These are phyloP conservation scores for Andricus quercusramuli DNA, from an alignment of 2,888 invertebrate species.

Conservation along the genomic window DNA sequence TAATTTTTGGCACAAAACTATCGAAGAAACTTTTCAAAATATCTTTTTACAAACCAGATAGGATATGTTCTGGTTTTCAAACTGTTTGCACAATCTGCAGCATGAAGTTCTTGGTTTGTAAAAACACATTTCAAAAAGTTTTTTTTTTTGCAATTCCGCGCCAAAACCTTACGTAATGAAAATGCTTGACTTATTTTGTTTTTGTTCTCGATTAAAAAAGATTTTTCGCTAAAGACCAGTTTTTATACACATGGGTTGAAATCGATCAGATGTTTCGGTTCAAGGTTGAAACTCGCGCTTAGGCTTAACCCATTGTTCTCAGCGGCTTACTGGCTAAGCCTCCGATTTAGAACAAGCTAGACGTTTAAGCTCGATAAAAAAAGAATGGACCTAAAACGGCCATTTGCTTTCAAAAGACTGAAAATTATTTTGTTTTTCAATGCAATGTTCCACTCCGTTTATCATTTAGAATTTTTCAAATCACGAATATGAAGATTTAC, in stretches of 20 bases:
- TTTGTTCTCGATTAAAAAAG: background rate
- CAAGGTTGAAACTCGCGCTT: background rate
- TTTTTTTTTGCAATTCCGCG: too few relatives aligned
- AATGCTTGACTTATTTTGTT: too few relatives aligned
- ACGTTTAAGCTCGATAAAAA: constrained; percentile 10
- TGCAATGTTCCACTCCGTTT: background rate
- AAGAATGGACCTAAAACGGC: background rate
- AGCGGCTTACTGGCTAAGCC: constrained; percentile 16
- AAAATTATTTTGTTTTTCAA: background rate
- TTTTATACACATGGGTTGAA: background rate
- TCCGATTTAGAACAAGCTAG: constrained; percentile 16
- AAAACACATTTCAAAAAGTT: too few relatives aligned
- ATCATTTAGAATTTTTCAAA: too few relatives aligned
- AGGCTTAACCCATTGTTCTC: constrained; percentile 15
- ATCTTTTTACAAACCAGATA: too few relatives aligned
- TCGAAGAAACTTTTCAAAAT: too few relatives aligned
- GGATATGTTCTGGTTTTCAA: too few relatives aligned
- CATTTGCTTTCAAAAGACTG: background rate
- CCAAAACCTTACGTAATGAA: too few relatives aligned
- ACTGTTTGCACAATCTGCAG: too few relatives aligned
- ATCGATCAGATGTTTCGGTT: background rate
- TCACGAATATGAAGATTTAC: too few relatives aligned
- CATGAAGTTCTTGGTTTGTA: too few relatives aligned
- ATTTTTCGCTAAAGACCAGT: background rate
- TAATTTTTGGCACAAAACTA: too few relatives aligned